Conservation (phyloP, 64 coral and sea anemone genomes). For the Actinia tenebrosa region DNA sequence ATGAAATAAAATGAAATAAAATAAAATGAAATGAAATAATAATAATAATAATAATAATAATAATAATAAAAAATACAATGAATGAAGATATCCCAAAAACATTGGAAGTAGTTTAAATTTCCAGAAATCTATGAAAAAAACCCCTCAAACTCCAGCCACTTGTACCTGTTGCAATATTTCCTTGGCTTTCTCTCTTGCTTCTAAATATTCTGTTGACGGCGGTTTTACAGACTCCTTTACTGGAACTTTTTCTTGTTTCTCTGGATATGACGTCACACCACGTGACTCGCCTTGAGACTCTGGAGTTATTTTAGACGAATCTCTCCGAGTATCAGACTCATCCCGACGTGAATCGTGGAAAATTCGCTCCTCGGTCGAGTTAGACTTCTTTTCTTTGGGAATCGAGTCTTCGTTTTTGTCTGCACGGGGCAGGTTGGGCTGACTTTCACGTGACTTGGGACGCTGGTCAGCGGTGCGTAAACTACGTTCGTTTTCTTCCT, state of each 20-base stretch:
- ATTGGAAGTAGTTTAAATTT: too few relatives aligned
- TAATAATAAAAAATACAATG: too few relatives aligned
- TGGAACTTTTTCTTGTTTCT: not conserved
- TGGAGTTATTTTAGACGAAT: not conserved
- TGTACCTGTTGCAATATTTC: not conserved
- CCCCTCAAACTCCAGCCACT: not conserved
- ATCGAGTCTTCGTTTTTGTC: not conserved
- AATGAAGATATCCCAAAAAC: too few relatives aligned
- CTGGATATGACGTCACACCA: not conserved
- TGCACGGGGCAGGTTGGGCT: not conserved
- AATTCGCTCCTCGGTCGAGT: not conserved
- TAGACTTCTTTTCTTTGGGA: constrained; percentile 22
- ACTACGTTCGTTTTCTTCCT: not conserved
- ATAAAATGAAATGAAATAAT: not conserved
- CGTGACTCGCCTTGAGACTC: not conserved
- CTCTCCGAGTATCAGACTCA: not conserved
- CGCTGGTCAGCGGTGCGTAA: constrained; percentile 1
- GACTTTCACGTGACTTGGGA: constrained; percentile 24
- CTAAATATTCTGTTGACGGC: not conserved
- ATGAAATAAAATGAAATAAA: not conserved
- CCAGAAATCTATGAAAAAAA: too few relatives aligned
- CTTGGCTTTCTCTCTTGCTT: not conserved
- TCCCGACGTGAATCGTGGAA: not conserved
- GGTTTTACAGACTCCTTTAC: not conserved
- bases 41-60: too few relatives aligned